phyloP scores from a whole-genome alignment of 2,888 invertebrate genomes.

The Eupeodes luniger region DNA sequence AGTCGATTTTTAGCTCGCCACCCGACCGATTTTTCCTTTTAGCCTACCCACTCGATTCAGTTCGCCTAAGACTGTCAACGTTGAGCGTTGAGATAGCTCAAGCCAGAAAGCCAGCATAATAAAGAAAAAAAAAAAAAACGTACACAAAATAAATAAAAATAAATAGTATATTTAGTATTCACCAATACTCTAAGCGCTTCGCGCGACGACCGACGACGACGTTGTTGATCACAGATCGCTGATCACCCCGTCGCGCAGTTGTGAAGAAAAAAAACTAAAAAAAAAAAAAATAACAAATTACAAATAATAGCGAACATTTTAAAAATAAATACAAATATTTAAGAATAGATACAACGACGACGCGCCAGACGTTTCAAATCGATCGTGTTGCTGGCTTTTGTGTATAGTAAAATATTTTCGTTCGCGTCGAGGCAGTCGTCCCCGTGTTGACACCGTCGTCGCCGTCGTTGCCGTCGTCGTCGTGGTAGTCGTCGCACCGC shows the following conservation, averaged over 20 bases:
- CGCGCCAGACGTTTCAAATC: constrained; percentile 75
- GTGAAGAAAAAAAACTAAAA: constrained; percentile 57
- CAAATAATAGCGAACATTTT: constrained; percentile 62
- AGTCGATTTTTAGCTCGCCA: constrained; percentile 74
- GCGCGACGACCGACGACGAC: constrained; percentile 36
- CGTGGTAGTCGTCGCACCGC: constrained; percentile 41
- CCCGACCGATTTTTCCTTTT: constrained; percentile 75
- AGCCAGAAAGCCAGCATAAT: constrained; percentile 47
- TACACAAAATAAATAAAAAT: constrained; percentile 48
- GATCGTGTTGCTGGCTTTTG: constrained; percentile 57
- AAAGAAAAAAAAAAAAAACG: constrained; percentile 32
- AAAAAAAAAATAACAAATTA: constrained; percentile 43
- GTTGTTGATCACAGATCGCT: constrained; percentile 40
- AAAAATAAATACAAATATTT: constrained; percentile 69
- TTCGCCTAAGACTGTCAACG: constrained; percentile 74
- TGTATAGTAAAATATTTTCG: constrained; percentile 63
- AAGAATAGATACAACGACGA: constrained; percentile 71
- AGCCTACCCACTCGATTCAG: constrained; percentile 75
- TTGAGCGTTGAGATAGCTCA: constrained; percentile 73
- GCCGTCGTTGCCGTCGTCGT: constrained; percentile 45
- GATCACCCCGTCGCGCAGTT: constrained; percentile 51
- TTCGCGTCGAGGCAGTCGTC: constrained; percentile 66
- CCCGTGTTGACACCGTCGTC: constrained; percentile 54
- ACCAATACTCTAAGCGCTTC: constrained; percentile 60
- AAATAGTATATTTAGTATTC: constrained; percentile 68